Evolutionary conservation across 2,113 vertebrate species (phyloP).

Genomic region (Drymodes brunneopygia): DNA sequence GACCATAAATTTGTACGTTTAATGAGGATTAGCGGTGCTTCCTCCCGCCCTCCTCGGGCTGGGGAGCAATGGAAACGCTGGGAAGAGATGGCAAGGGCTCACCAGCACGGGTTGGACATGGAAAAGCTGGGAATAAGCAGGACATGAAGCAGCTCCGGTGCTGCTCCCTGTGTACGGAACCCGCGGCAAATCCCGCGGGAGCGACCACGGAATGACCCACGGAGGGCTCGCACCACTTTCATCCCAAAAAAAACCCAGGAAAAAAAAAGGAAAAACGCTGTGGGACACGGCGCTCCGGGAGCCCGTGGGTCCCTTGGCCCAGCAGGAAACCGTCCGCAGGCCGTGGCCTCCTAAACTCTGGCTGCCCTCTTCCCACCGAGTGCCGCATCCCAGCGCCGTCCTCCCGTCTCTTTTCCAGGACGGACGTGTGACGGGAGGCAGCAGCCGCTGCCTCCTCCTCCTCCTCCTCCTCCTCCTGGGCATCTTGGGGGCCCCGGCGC

Average conservation of each 20-base stretch:
- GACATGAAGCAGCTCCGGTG: not conserved
- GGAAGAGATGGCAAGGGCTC: not conserved
- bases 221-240: rapidly evolving
- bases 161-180: rapidly evolving
- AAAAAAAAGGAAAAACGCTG: rapidly evolving
- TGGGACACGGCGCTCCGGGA: not conserved
- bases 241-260: not conserved
- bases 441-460: not conserved
- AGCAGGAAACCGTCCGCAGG: conserved; percentile 9
- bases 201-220: rapidly evolving
- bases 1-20: conserved; percentile 58
- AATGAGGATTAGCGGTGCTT: conserved; percentile 60
- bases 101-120: rapidly evolving
- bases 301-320: not conserved
- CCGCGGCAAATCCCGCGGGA: rapidly evolving
- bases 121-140: not conserved
- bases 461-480: not conserved
- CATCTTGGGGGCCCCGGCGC: too few species aligned
- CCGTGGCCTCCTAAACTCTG: conserved; percentile 59
- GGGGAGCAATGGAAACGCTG: not conserved
- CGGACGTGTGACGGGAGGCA: not conserved
- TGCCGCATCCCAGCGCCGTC: not conserved
- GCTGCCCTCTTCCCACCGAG: conserved; percentile 46
- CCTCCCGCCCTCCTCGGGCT: conserved; percentile 43
- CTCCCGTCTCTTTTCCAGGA: not conserved